Conservation (phyloP, 2,888 invertebrate species). For the Pristionchus arcanus region DNA sequence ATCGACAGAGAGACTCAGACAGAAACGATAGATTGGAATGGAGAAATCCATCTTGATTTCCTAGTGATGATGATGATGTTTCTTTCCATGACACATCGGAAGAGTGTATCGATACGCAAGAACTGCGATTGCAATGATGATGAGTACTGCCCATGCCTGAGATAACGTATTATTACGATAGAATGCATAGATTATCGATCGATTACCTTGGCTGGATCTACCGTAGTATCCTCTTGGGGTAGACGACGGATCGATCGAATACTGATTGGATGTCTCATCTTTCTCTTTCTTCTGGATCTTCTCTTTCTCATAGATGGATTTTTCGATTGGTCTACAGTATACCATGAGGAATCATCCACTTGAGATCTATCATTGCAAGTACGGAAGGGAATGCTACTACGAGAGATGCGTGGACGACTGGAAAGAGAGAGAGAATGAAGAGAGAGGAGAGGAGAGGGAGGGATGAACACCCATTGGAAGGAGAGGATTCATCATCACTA, state of each 20-base stretch:
- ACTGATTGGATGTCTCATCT: background rate
- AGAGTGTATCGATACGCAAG: constrained; percentile 35
- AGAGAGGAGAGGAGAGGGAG: background rate
- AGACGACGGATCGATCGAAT: background rate
- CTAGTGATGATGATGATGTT: constrained; percentile 31
- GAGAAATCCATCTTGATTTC: background rate
- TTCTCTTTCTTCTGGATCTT: constrained; percentile 26
- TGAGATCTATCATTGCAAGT: background rate
- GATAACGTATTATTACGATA: background rate
- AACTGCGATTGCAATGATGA: constrained; percentile 27
- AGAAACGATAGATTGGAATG: background rate
- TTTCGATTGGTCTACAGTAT: constrained; percentile 6
- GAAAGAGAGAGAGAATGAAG: background rate
- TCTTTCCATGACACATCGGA: constrained; percentile 22
- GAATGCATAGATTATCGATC: background rate
- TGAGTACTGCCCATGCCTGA: constrained; percentile 48
- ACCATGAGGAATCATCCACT: constrained; percentile 15
- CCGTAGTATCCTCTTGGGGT: background rate
- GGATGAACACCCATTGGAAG: background rate
- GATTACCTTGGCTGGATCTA: constrained; percentile 15
- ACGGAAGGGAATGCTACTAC: background rate
- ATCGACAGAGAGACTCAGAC: constrained; percentile 41
- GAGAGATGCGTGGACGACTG: background rate
- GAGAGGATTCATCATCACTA: background rate
- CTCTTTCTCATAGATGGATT: background rate